Percentiles rank a stretch among this genome's conserved stretches.
Evolutionary conservation across 2,797 vertebrate genomes (phyloP).

Genomic region (Borostomias antarcticus): DNA sequence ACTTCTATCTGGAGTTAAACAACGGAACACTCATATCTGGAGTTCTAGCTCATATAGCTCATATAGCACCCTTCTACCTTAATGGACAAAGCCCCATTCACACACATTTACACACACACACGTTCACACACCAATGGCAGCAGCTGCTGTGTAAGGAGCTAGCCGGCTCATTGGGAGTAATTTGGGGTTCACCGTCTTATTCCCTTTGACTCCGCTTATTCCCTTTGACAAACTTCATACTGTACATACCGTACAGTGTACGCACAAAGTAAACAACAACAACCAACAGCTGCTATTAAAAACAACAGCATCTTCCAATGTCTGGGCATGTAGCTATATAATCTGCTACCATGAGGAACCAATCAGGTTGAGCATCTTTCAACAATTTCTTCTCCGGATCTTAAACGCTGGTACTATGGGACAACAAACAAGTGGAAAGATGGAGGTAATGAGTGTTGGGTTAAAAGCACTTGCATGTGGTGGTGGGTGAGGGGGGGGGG

Average conservation of each 20-base stretch:
- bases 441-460: neutral
- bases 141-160: too few relatives aligned
- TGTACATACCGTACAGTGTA: too few relatives aligned
- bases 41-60: neutral
- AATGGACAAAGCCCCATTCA: neutral
- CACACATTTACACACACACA: neutral
- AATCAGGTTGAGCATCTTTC: neutral
- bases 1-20: too few relatives aligned
- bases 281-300: constrained; percentile 26
- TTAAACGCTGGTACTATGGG: neutral
- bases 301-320: constrained; percentile 10
- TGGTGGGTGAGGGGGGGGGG: neutral
- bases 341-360: neutral
- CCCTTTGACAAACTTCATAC: too few relatives aligned
- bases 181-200: too few relatives aligned
- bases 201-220: too few relatives aligned
- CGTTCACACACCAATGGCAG: too few relatives aligned
- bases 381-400: neutral
- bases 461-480: neutral
- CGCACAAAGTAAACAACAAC: neutral
- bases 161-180: too few relatives aligned
- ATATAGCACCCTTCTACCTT: too few relatives aligned
- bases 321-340: constrained; percentile 6
- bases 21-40: neutral
- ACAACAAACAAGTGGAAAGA: neutral